These are phyloP conservation scores for Acanthococcus lagerstroemiae DNA, from an alignment of 2,888 invertebrate genomes.

Conservation along the genomic window DNA sequence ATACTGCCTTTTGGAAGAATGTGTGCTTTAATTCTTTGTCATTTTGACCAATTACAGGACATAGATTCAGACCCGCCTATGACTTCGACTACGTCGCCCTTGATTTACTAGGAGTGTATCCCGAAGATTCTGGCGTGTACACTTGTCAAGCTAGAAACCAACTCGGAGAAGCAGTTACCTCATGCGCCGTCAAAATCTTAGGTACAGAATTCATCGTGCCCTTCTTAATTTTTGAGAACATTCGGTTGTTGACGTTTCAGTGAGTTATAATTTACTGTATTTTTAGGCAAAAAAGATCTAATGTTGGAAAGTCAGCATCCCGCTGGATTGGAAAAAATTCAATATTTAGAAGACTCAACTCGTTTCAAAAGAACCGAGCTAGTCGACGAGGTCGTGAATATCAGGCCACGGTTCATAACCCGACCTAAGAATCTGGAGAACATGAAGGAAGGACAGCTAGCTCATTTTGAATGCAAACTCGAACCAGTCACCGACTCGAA, in stretches of 20 bases:
- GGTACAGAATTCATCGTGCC: constrained; percentile 38
- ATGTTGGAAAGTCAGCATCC: constrained; percentile 83
- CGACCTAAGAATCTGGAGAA: constrained; percentile 77
- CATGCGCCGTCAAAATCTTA: constrained; percentile 78
- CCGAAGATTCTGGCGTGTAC: constrained; percentile 94
- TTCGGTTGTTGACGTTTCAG: too few relatives aligned
- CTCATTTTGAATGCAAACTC: constrained; percentile 95
- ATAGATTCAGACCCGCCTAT: constrained; percentile 84
- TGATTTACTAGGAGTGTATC: constrained; percentile 89
- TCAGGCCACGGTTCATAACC: constrained; percentile 74
- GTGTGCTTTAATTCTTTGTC: not conserved
- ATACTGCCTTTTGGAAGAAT: too few relatives aligned
- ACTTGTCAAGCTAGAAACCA: constrained; percentile 91
- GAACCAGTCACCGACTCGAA: constrained; percentile 95
- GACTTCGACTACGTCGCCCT: constrained; percentile 96
- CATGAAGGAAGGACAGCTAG: constrained; percentile 79
- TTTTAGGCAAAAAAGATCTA: constrained; percentile 68
- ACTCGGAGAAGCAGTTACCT: constrained; percentile 86
- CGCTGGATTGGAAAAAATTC: constrained; percentile 82
- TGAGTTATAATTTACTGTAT: not conserved
- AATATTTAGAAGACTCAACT: constrained; percentile 78
- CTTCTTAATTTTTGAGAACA: not conserved
- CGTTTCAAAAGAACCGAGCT: constrained; percentile 72
- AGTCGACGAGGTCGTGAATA: constrained; percentile 70
- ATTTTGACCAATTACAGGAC: constrained; percentile 24